Evolutionary conservation across 2,113 vertebrate species (phyloP).

Genomic region (Pavo muticus): DNA sequence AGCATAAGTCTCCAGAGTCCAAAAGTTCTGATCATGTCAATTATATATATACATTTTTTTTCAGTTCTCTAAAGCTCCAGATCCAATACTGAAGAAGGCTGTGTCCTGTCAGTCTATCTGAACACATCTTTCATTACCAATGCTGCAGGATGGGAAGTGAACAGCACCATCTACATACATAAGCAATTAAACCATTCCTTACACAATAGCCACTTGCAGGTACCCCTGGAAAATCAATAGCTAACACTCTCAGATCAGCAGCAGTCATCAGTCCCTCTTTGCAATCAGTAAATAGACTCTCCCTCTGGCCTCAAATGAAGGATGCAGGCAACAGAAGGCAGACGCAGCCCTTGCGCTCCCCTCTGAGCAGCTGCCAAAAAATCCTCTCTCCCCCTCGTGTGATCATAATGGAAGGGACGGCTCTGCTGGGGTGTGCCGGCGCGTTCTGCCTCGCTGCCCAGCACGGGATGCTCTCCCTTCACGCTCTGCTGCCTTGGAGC

Average conservation of each 20-base stretch:
- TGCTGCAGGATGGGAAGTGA: neutral
- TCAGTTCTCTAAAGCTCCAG: neutral
- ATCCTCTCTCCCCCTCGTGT: neutral
- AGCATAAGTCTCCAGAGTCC: neutral
- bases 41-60: neutral
- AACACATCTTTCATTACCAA: conserved; percentile 5
- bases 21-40: neutral
- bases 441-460: neutral
- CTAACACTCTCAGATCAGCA: neutral
- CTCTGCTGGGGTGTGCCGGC: neutral
- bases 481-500: neutral
- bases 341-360: neutral
- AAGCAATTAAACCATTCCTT: conserved; percentile 25
- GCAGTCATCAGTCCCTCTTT: neutral
- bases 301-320: accelerated
- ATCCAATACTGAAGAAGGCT: neutral
- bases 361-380: neutral
- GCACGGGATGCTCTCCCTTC: neutral
- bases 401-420: neutral
- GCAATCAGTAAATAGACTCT: neutral
- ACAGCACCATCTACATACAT: neutral
- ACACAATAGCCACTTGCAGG: neutral
- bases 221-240: conserved; percentile 1
- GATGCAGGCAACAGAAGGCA: neutral
- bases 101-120: neutral